Evolutionary conservation across 2,888 invertebrate species (phyloP), one percentile per base, ranked within the genome.

Genomic region (Troides helena): DNA sequence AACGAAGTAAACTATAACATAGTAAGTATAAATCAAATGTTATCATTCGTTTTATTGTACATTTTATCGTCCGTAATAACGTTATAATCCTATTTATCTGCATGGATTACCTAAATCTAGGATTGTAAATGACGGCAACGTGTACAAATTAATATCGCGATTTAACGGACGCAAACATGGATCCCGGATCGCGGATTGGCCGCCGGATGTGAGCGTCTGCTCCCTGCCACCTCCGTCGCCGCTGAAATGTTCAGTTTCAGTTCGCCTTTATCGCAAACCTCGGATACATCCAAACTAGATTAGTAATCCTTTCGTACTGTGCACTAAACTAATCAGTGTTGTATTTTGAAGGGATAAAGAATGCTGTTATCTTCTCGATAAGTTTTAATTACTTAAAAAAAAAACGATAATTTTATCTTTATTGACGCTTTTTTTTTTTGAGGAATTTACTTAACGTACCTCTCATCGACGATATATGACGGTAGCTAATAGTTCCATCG

Each of bases 1-100:
- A n/a, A 53, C n/a, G 18, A n/a, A n/a, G 7, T 14, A 57, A 69
- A 66, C 66, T 14, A 63, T 70, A 70, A 70, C 69, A 77, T 79
- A 76, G 76, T 79, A 82, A 79, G 80, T 85, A 88, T 91, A 91
- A 92, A 92, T 92, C 92, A 92, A 90, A 89, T 89, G 84, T 89
- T 90, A 92, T 92, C 89, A 90, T 86, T 91, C 86, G 67, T 69
- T 77, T 53, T 82, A 81, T 87, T 87, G 90, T 88, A 72, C 83
- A 73, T 72, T 80, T 86, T 89, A 90, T 90, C 91, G 79, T 80
- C 76, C 72, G 81, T 84, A 79, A 85, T 85, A 86, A 85, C 83
- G 80, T 82, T 81, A 77, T 86, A 88, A 89, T 86, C 80, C 86
- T 62, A 70, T 77, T 89, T 89, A 88, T 89, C 88, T 75, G 70